Evolutionary conservation across 2,888 invertebrate genomes (phyloP).

Genomic region (Belgica antarctica): DNA sequence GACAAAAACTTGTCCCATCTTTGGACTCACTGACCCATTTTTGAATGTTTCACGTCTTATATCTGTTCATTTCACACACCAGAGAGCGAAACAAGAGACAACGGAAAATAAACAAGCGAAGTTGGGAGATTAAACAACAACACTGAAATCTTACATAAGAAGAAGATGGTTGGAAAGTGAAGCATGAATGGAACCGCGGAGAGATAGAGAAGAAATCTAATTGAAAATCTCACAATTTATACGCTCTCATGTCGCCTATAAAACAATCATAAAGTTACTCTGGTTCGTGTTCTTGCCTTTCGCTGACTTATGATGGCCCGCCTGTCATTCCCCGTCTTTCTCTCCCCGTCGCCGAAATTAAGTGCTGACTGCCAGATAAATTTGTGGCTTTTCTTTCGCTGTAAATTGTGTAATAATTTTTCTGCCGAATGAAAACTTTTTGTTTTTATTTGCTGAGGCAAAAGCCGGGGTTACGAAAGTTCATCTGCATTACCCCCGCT

Average conservation of each 20-base stretch:
- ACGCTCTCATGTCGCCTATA: constrained; percentile 29
- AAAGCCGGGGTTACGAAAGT: too few species aligned
- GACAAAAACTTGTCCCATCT: background rate
- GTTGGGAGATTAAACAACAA: constrained; percentile 1
- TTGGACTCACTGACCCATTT: background rate
- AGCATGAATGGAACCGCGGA: background rate
- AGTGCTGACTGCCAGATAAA: background rate
- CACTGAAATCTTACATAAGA: background rate
- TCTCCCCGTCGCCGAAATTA: too few species aligned
- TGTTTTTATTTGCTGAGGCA: too few species aligned
- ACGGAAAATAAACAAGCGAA: background rate
- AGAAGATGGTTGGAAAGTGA: background rate
- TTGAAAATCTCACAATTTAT: constrained; percentile 42
- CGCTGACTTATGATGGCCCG: too few species aligned
- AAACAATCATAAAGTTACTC: constrained; percentile 31
- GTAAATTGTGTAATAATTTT: constrained; percentile 3
- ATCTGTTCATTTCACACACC: too few species aligned
- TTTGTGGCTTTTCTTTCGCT: background rate
- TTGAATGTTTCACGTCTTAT: background rate
- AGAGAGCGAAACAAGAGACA: constrained; percentile 22
- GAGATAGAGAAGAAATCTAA: constrained; percentile 29
- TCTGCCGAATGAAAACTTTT: background rate
- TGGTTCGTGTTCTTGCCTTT: too few species aligned
- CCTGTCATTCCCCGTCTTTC: too few species aligned
- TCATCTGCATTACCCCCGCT: background rate